These are phyloP conservation scores for Deroplatys truncata DNA, from an alignment of 2,888 invertebrate species.

Conservation along the genomic window DNA sequence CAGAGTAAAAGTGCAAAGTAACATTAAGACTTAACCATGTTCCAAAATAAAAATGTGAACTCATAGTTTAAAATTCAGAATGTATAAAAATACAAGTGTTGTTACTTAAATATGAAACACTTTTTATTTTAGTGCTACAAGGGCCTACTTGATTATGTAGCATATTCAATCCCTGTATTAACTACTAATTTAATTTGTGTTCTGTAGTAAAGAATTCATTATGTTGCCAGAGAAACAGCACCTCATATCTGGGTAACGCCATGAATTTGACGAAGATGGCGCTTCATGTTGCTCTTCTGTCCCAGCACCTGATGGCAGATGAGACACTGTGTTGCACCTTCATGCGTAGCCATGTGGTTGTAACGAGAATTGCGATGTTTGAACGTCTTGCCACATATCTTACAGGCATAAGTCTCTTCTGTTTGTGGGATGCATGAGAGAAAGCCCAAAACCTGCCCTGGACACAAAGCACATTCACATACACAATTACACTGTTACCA, in stretches of 20 bases:
- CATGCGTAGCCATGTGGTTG: constrained; percentile 28
- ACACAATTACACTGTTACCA: not conserved
- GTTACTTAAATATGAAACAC: too few relatives aligned
- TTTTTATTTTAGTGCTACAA: too few relatives aligned
- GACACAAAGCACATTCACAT: not conserved
- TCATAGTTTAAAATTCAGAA: too few relatives aligned
- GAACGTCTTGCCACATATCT: constrained; percentile 48
- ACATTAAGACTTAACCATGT: too few relatives aligned
- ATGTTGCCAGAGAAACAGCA: not conserved
- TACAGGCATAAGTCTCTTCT: constrained; percentile 38
- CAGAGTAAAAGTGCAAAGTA: too few relatives aligned
- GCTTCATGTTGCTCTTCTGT: constrained; percentile 33
- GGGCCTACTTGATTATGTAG: too few relatives aligned
- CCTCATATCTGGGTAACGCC: not conserved
- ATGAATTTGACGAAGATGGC: constrained; percentile 34
- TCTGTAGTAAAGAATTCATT: too few relatives aligned
- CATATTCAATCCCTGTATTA: too few relatives aligned
- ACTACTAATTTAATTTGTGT: too few relatives aligned
- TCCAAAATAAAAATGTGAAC: too few relatives aligned
- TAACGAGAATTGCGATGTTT: constrained; percentile 46
- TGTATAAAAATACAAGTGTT: too few relatives aligned
- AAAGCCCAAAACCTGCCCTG: not conserved
- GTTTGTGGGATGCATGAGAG: not conserved
- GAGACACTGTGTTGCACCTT: constrained; percentile 31
- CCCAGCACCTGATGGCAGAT: constrained; percentile 33